These are phyloP conservation scores for Xenopus petersii DNA, from an alignment of 2,797 vertebrate species.

Conservation along the genomic window DNA sequence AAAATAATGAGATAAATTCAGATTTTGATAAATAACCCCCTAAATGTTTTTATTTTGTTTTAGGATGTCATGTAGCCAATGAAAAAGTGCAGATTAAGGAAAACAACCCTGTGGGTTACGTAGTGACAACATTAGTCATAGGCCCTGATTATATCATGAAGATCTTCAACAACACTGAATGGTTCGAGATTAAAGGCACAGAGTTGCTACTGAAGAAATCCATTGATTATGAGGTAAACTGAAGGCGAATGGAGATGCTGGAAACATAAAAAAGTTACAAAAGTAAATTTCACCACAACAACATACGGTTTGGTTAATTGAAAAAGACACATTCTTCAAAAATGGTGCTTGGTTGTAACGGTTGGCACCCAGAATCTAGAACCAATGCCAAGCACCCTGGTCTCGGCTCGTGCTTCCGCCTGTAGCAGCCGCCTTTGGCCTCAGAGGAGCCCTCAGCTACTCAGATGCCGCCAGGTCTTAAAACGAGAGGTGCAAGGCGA, in stretches of 20 bases:
- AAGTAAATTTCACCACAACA: background rate
- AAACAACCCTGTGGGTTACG: background rate
- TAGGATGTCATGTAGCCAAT: background rate
- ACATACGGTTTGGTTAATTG: no score
- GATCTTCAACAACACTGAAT: background rate
- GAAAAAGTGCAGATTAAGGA: background rate
- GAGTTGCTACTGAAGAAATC: background rate
- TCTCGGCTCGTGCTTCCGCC: no score
- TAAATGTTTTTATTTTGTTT: background rate
- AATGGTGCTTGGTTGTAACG: no score
- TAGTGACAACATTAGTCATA: slow-evolving; percentile 4
- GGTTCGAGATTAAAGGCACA: background rate
- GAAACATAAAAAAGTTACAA: background rate
- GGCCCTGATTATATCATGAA: background rate
- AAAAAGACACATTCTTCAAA: no score
- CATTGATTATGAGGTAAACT: slow-evolving; percentile 34
- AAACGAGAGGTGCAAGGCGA: no score
- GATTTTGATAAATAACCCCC: no score
- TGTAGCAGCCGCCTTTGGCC: no score
- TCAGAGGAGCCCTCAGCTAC: no score
- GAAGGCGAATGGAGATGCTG: background rate
- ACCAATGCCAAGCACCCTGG: no score
- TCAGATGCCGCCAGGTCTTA: no score
- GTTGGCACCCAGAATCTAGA: no score
- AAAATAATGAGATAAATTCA: no score